A percentile compares a stretch with the other conserved stretches of the same genome.
Conservation (phyloP, 2,113 vertebrate genomes). For the Percopsis transmontana region DNA sequence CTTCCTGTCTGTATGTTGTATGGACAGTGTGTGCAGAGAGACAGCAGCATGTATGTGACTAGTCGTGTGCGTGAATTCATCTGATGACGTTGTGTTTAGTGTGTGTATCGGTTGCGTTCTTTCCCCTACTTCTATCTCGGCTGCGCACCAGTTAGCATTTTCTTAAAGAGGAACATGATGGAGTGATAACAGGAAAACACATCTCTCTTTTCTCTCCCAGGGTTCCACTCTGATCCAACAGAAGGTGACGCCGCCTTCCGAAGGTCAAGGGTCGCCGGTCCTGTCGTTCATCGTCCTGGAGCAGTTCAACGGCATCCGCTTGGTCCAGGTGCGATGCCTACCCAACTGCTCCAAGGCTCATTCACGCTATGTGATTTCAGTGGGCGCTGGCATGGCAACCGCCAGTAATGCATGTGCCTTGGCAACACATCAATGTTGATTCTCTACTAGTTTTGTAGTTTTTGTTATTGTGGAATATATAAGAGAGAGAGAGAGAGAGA, state of each 20-base stretch:
- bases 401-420: too few relatives aligned
- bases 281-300: slow-evolving; percentile 89
- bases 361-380: too few relatives aligned
- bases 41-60: background rate
- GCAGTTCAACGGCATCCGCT: slow-evolving; percentile 87
- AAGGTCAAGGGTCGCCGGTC: slow-evolving; percentile 86
- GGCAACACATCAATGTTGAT: too few relatives aligned
- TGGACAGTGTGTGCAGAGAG: background rate
- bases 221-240: slow-evolving; percentile 94
- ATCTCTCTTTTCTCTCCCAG: slow-evolving; percentile 64
- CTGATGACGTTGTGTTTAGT: background rate
- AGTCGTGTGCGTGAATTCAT: background rate
- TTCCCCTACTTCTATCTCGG: background rate
- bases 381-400: too few relatives aligned
- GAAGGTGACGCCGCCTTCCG: slow-evolving; percentile 85
- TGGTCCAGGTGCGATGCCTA: slow-evolving; percentile 80
- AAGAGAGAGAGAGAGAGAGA: too few relatives aligned
- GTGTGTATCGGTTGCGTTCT: background rate
- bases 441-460: too few relatives aligned
- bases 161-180: too few relatives aligned
- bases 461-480: too few relatives aligned
- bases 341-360: background rate
- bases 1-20: background rate
- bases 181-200: too few relatives aligned
- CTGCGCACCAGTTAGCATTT: background rate